A percentile compares a stretch with the other conserved stretches of the same genome.
Evolutionary conservation across 2,797 vertebrate genomes (phyloP).

Genomic region (Spondyliosoma cantharus): DNA sequence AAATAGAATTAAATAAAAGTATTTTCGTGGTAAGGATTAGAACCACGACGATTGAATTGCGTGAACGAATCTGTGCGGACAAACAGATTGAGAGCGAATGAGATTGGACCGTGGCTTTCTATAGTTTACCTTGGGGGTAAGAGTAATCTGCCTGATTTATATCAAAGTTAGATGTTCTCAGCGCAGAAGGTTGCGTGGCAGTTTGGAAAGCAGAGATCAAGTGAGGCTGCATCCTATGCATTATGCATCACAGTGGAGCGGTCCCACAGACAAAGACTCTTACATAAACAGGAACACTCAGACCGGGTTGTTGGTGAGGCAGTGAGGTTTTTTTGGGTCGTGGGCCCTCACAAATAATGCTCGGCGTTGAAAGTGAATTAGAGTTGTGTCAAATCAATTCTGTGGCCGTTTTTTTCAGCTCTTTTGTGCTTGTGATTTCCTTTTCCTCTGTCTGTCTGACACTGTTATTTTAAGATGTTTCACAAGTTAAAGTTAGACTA

Average conservation of each 20-base stretch:
- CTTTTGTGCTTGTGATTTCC: not conserved
- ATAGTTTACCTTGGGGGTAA: slow-evolving; percentile 50
- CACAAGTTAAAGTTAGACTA: not conserved
- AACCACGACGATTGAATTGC: slow-evolving; percentile 7
- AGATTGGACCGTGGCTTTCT: slow-evolving; percentile 21
- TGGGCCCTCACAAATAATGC: not conserved
- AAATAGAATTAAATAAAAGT: slow-evolving; percentile 4
- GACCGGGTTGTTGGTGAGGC: slow-evolving; percentile 17
- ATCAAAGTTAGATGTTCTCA: slow-evolving; percentile 47
- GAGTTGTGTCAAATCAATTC: not conserved
- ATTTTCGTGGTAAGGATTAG: not conserved
- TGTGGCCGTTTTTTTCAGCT: not conserved
- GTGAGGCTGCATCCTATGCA: slow-evolving; percentile 45
- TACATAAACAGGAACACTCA: slow-evolving; percentile 42
- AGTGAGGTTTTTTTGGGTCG: slow-evolving; percentile 28
- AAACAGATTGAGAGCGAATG: slow-evolving; percentile 6
- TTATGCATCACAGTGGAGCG: slow-evolving; percentile 55
- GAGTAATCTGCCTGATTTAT: slow-evolving; percentile 62
- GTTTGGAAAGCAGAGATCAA: slow-evolving; percentile 61
- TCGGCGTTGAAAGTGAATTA: slow-evolving; percentile 6
- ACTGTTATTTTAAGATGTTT: not conserved
- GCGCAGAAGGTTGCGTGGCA: slow-evolving; percentile 47
- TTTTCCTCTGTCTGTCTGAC: not conserved
- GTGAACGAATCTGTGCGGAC: slow-evolving; percentile 20
- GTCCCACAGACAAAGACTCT: slow-evolving; percentile 50